Base-by-base conservation (phyloP, 1,140 invertebrate genomes). In the Hestina assimilis region DNA sequence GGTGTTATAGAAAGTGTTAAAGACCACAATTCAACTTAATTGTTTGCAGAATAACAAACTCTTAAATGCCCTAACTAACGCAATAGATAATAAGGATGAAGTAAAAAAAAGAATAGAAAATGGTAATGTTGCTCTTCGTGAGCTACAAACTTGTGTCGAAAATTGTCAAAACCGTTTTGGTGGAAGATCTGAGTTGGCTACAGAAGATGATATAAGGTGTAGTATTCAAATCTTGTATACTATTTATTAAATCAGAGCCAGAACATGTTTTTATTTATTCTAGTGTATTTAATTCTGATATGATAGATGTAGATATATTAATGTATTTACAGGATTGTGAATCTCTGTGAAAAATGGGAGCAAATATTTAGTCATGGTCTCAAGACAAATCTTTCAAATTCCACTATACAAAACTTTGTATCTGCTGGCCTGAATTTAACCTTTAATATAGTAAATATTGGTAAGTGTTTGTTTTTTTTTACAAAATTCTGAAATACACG, bases 161-260 rank as follows among this genome's bases (percentile, higher is more conserved):
- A 92, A 93, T 69, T 95, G 94, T 67, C 93, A 94, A 65, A 90
- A 92, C 59, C 90, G 95, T 63, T 97, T 95, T 91, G 95, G 95
- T 54, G 95, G 95, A 14, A 93, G 93, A 75, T 92, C 93, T 57
- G 95, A 97, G 86, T 81, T 97, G 46, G 96, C 96, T 5, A 96
- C 96, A 20, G 96, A 97, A 83, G 92, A 93, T 75, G 96, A 97
- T 80, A 89, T 89, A 55, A 93, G 93, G 80, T 93, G 62, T 40
- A 31, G 5, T 4, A 33, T 35, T 26, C 1, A 24, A 2, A n/a
- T n/a, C n/a, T n/a, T 28, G 24, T 28, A 28, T 28, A 6, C n/a
- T 9, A 28, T 28, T 4, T 8, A 1, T 28, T 28, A 0, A n/a
- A n/a, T n/a, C n/a, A n/a, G n/a, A n/a, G n/a, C n/a, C n/a, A n/a